Evolutionary conservation across 2,113 vertebrate species (phyloP).

Genomic region (cattle (Bos taurus)): ARS-UCD2.0 NC_037356.1:5286001-5286500

Average conservation of each 20-base stretch:
- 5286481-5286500: background rate
- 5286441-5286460: background rate
- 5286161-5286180: background rate
- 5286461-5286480: background rate
- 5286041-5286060: background rate
- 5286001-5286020: background rate
- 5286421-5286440: background rate
- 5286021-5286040: background rate
- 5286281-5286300: background rate
- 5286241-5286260: background rate
- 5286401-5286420: background rate
- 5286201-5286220: background rate
- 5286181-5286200: background rate
- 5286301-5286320: background rate
- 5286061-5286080: background rate
- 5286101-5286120: background rate
- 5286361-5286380: background rate
- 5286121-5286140: background rate
- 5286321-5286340: background rate
- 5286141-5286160: background rate
- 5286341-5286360: background rate
- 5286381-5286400: background rate
- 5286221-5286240: background rate
- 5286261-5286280: background rate
- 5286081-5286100: background rate